A percentile compares a stretch with the other conserved stretches of the same genome.
Evolutionary conservation across 2,797 vertebrate genomes (phyloP).

Genomic region (Sebastolobus altivelis): DNA sequence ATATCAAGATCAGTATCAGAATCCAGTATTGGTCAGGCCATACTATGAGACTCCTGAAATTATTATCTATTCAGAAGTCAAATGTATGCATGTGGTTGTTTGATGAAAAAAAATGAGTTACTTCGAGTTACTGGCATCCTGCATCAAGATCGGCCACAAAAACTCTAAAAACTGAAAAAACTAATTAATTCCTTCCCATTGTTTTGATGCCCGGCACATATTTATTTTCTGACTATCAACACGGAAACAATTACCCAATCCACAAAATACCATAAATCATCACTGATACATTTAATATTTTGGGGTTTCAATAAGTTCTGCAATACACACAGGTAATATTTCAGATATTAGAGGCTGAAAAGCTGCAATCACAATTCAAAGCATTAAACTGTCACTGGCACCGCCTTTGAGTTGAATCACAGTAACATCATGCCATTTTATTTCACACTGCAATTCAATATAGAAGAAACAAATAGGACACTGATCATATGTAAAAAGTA

Average conservation of each 20-base stretch:
- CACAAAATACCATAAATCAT: background rate
- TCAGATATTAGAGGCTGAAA: background rate
- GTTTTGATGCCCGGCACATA: background rate
- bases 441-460: no score
- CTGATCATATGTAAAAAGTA: background rate
- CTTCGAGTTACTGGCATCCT: background rate
- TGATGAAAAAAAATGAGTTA: background rate
- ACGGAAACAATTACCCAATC: background rate
- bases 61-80: conserved; percentile 19
- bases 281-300: background rate
- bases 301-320: background rate
- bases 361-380: background rate
- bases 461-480: background rate
- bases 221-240: background rate
- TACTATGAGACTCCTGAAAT: background rate
- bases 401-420: background rate
- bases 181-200: background rate
- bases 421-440: background rate
- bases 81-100: conserved; percentile 9
- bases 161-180: background rate
- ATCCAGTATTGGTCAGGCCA: background rate
- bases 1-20: background rate
- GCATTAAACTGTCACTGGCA: background rate
- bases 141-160: conserved; percentile 2
- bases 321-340: background rate